Evolutionary conservation across 2,797 vertebrate genomes (phyloP).

Genomic region (Antennarius maculatus): DNA sequence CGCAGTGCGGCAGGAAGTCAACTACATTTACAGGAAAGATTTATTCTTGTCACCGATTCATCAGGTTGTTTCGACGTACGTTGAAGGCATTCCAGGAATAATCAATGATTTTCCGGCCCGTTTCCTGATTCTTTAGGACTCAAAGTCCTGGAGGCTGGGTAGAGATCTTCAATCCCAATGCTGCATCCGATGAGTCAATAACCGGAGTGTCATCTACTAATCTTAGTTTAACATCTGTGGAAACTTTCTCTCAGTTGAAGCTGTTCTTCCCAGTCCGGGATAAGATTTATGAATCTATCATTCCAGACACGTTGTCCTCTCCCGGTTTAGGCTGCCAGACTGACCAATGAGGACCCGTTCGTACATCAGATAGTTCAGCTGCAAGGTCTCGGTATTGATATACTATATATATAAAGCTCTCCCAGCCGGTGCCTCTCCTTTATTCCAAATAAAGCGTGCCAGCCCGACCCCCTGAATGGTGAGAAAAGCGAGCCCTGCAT

Average conservation of each 20-base stretch:
- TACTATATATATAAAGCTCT: neutral
- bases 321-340: conserved; percentile 40
- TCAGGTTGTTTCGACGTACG: too few species aligned
- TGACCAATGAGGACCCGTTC: conserved; percentile 46
- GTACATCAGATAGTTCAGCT: conserved; percentile 38
- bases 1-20: too few species aligned
- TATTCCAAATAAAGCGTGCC: conserved; percentile 20
- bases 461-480: conserved; percentile 37
- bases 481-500: conserved; percentile 47
- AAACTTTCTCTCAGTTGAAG: conserved; percentile 25
- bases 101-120: too few species aligned
- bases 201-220: too few species aligned
- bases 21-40: too few species aligned
- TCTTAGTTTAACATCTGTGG: too few species aligned
- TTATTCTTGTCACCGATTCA: too few species aligned
- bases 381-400: conserved; percentile 39
- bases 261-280: conserved; percentile 21
- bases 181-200: too few species aligned
- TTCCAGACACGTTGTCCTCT: conserved; percentile 34
- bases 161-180: too few species aligned
- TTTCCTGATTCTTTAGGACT: too few species aligned
- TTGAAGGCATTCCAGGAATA: too few species aligned
- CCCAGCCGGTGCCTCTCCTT: neutral
- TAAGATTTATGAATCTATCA: conserved; percentile 50
- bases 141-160: too few species aligned